These are phyloP conservation scores for Cossypha niveicapilla DNA, from an alignment of 2,797 vertebrate species.

Conservation along the genomic window DNA sequence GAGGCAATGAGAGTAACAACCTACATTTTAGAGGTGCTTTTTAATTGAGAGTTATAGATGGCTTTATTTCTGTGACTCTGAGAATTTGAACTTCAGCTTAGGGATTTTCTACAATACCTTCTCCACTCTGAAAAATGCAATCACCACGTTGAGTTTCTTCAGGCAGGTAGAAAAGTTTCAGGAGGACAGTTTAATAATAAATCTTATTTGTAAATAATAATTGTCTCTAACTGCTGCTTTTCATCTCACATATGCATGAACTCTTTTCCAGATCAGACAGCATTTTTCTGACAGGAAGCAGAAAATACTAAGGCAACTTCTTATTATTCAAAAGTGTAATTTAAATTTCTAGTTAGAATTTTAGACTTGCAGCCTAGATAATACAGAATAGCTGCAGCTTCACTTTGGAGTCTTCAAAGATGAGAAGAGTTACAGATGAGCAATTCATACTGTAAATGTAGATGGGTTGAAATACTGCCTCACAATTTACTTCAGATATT, in stretches of 20 bases:
- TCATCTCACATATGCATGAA: constrained; percentile 53
- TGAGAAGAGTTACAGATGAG: not conserved
- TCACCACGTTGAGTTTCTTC: constrained; percentile 53
- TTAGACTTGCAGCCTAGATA: not conserved
- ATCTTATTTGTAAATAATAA: constrained; percentile 59
- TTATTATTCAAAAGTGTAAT: not conserved
- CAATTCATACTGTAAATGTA: not conserved
- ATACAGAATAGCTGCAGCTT: not conserved
- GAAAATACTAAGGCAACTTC: not conserved
- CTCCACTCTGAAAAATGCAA: constrained; percentile 38
- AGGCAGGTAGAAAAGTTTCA: constrained; percentile 54
- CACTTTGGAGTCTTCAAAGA: not conserved
- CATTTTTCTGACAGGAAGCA: constrained; percentile 10
- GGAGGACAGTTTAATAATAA: constrained; percentile 54
- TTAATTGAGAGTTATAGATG: not conserved
- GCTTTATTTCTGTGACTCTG: constrained; percentile 39
- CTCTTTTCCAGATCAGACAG: not conserved
- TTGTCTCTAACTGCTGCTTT: constrained; percentile 54
- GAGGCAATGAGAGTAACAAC: not conserved
- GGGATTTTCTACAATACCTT: constrained; percentile 23
- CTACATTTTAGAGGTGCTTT: not conserved
- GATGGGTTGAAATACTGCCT: not conserved
- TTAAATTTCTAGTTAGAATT: not conserved
- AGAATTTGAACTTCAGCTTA: constrained; percentile 16
- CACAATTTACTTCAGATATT: no score